phyloP scores from a whole-genome alignment of 2,888 invertebrate genomes.

The Metellina segmentata region DNA sequence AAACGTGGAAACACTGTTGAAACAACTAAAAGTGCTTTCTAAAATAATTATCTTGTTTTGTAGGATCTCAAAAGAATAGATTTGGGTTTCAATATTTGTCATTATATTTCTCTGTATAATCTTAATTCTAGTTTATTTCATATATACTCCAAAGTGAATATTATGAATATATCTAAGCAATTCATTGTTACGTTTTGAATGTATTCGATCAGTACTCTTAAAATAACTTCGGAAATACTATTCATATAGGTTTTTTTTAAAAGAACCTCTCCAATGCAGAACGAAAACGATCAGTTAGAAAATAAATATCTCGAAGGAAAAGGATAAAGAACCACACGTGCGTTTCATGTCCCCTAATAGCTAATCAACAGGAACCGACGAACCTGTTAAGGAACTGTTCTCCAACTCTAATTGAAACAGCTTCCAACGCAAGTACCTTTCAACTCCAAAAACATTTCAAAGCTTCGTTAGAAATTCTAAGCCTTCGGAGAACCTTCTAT shows the following conservation, averaged over 20 bases:
- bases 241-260: background rate
- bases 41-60: no score
- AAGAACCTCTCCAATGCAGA: background rate
- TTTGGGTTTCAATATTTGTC: no score
- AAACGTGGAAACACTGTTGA: no score
- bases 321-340: background rate
- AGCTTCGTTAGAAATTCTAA: slow-evolving; percentile 36
- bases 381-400: background rate
- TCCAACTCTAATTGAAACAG: background rate
- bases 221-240: no score
- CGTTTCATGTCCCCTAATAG: background rate
- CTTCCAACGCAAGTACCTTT: slow-evolving; percentile 1
- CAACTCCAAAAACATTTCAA: slow-evolving; percentile 34
- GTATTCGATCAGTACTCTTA: no score
- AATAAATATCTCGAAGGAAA: background rate
- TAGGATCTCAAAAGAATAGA: no score
- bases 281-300: background rate
- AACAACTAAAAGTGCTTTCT: no score
- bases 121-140: no score
- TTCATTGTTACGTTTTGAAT: no score
- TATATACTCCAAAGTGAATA: no score
- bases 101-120: no score
- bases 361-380: background rate
- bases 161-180: no score
- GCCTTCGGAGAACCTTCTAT: background rate